Evolutionary conservation across 2,888 invertebrate genomes (phyloP).

Genomic region (Oxycera nigricornis): DNA sequence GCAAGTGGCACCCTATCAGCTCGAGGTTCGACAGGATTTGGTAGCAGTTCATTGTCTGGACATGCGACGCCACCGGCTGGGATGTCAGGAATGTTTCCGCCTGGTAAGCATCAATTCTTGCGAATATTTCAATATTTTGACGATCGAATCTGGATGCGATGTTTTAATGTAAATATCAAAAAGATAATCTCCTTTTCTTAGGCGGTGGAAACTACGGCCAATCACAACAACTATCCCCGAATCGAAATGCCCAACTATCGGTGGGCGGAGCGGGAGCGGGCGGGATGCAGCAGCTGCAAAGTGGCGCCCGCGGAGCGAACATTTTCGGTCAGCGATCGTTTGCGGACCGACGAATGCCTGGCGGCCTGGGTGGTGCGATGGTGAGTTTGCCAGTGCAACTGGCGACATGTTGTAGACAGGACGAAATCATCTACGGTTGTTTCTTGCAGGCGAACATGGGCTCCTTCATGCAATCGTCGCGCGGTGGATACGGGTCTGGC

Average conservation of each 20-base stretch:
- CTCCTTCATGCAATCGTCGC: constrained; percentile 67
- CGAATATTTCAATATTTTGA: neutral
- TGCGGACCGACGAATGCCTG: constrained; percentile 75
- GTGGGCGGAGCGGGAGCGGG: constrained; percentile 61
- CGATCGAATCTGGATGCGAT: constrained; percentile 18
- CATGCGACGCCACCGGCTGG: constrained; percentile 78
- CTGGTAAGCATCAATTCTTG: constrained; percentile 55
- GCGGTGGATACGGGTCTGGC: constrained; percentile 72
- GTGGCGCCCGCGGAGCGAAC: constrained; percentile 64
- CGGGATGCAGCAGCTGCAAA: constrained; percentile 67
- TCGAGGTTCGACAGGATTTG: constrained; percentile 71
- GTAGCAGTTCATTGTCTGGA: constrained; percentile 73
- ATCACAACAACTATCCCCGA: constrained; percentile 66
- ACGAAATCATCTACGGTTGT: constrained; percentile 26
- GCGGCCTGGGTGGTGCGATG: constrained; percentile 63
- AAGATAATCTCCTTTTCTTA: constrained; percentile 46
- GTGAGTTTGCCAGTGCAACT: constrained; percentile 52
- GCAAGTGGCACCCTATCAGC: constrained; percentile 76
- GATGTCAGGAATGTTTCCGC: constrained; percentile 71
- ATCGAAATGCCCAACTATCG: constrained; percentile 65
- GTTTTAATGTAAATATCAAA: constrained; percentile 20
- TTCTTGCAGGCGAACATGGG: constrained; percentile 68
- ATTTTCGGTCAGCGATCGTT: constrained; percentile 84
- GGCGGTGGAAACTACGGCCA: constrained; percentile 63
- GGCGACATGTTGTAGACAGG: too few species aligned